A percentile compares a stretch with the other conserved stretches of the same genome.
phyloP scores from a whole-genome alignment of 2,888 invertebrate species.

The Criorhina ranunculi region DNA sequence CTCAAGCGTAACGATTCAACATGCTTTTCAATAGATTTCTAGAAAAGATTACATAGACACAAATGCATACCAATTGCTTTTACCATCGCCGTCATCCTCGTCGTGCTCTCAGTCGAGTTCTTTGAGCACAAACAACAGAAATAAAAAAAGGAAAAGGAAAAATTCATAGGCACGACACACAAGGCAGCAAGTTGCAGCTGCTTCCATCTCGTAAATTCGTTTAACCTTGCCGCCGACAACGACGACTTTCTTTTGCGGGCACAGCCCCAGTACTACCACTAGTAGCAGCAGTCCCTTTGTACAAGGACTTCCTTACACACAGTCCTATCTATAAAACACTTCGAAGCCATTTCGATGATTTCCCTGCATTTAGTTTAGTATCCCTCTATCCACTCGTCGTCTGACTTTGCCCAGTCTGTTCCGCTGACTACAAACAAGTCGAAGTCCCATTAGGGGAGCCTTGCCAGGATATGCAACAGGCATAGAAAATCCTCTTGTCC shows the following conservation, averaged over 20 bases:
- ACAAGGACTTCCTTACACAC: constrained; percentile 48
- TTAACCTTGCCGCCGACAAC: constrained; percentile 67
- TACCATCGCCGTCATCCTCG: constrained; percentile 40
- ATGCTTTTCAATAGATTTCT: constrained; percentile 76
- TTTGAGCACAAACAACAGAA: constrained; percentile 66
- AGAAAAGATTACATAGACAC: constrained; percentile 75
- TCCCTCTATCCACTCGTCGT: constrained; percentile 58
- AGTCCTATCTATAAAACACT: constrained; percentile 68
- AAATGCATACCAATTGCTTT: constrained; percentile 76
- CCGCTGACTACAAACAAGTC: constrained; percentile 64
- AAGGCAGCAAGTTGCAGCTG: constrained; percentile 70
- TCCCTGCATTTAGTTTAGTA: constrained; percentile 74
- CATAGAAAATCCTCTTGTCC: constrained; percentile 63
- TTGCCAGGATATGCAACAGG: constrained; percentile 71
- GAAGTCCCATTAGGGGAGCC: constrained; percentile 64
- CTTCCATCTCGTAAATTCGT: constrained; percentile 75
- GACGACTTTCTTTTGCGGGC: constrained; percentile 61
- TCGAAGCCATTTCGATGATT: constrained; percentile 74
- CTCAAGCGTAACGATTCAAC: constrained; percentile 75
- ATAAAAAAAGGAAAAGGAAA: constrained; percentile 18
- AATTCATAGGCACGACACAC: constrained; percentile 64
- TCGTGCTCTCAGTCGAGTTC: constrained; percentile 50
- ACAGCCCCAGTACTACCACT: constrained; percentile 27
- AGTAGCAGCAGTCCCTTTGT: constrained; percentile 54
- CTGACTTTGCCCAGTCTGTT: constrained; percentile 14